Evolutionary conservation across 2,797 vertebrate genomes (phyloP).

Genomic region (Falco concolor): DNA sequence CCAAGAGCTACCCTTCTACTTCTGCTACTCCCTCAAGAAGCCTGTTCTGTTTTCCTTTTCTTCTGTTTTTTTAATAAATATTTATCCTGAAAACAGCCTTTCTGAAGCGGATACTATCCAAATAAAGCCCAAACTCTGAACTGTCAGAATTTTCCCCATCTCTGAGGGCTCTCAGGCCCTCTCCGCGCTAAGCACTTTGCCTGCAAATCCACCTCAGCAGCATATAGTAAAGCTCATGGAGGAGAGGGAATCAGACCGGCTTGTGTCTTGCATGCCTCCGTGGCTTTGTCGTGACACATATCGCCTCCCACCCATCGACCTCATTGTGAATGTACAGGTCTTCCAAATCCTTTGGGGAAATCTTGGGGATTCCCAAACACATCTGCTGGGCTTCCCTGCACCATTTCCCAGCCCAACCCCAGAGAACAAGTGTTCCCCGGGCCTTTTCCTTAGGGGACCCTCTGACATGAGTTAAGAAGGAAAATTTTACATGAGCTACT

Average conservation of each 20-base stretch:
- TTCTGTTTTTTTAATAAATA: neutral
- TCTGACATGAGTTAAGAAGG: neutral
- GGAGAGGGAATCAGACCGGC: neutral
- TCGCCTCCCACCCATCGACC: accelerated
- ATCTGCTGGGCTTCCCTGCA: neutral
- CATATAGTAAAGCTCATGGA: neutral
- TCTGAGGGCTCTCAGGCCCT: neutral
- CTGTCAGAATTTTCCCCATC: neutral
- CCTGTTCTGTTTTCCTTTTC: neutral
- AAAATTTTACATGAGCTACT: neutral
- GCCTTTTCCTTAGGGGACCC: neutral
- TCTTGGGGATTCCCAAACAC: neutral
- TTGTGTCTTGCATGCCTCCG: neutral
- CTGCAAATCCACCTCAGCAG: neutral
- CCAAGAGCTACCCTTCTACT: neutral
- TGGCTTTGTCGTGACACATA: neutral
- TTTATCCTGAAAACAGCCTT: neutral
- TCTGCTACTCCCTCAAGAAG: neutral
- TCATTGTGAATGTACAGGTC: neutral
- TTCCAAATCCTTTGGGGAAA: neutral
- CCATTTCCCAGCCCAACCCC: neutral
- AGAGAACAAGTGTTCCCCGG: neutral
- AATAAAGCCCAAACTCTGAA: neutral
- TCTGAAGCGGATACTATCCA: neutral
- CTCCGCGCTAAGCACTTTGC: neutral